A percentile compares a stretch with the other conserved stretches of the same genome.
These are phyloP conservation scores for Drosophila simulans DNA, from an alignment of 1,140 invertebrate genomes.

Conservation along the genomic window DNA sequence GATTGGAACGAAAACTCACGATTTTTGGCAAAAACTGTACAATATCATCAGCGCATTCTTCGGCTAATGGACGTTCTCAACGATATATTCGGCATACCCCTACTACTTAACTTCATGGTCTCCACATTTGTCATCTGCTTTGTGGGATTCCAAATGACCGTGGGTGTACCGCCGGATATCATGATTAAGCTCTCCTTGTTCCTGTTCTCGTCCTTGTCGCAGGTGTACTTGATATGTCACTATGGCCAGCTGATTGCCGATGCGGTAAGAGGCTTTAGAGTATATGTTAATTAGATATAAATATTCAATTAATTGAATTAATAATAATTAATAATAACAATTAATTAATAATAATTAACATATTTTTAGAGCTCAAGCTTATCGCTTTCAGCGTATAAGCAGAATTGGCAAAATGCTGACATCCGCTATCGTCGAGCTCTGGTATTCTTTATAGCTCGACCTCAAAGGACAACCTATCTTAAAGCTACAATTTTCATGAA, in stretches of 20 bases:
- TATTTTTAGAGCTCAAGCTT: slow-evolving; percentile 54
- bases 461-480: slow-evolving; percentile 60
- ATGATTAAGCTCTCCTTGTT: slow-evolving; percentile 63
- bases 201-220: slow-evolving; percentile 52
- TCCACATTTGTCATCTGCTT: slow-evolving; percentile 77
- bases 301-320: no score
- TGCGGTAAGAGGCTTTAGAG: slow-evolving; percentile 26
- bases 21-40: slow-evolving; percentile 32
- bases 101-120: slow-evolving; percentile 68
- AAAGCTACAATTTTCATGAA: slow-evolving; percentile 67
- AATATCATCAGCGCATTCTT: slow-evolving; percentile 54
- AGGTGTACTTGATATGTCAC: slow-evolving; percentile 71
- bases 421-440: slow-evolving; percentile 63
- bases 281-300: neutral
- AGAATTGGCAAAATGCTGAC: slow-evolving; percentile 68
- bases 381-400: slow-evolving; percentile 64
- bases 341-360: no score
- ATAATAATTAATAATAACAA: no score
- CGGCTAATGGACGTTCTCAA: slow-evolving; percentile 43
- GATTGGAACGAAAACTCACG: slow-evolving; percentile 38
- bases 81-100: slow-evolving; percentile 61
- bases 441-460: slow-evolving; percentile 55
- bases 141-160: slow-evolving; percentile 74
- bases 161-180: slow-evolving; percentile 55
- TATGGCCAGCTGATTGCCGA: slow-evolving; percentile 67